Evolutionary conservation across 2,797 vertebrate species (phyloP).

Genomic region (Champsocephalus esox): DNA sequence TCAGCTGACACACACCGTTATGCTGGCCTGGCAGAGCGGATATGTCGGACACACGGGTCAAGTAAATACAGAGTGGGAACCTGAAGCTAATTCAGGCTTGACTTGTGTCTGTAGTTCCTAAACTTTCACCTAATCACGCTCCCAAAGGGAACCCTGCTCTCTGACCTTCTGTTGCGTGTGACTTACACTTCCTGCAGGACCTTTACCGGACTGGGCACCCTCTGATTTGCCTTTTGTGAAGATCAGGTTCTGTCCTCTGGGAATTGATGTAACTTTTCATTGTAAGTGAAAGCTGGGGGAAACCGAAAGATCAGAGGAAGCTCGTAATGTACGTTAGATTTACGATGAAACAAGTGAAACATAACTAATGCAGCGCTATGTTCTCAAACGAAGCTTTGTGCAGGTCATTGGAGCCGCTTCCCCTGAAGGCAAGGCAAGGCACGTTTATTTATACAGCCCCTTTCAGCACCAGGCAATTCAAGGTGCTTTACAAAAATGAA

Average conservation of each 20-base stretch:
- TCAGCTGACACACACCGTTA: constrained; percentile 57
- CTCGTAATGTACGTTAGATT: constrained; percentile 38
- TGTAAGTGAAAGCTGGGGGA: constrained; percentile 12
- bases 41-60: constrained; percentile 72
- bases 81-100: constrained; percentile 52
- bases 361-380: constrained; percentile 41
- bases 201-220: constrained; percentile 24
- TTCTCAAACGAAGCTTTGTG: constrained; percentile 29
- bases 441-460: too few species aligned
- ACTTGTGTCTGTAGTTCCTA: constrained; percentile 52
- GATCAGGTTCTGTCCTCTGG: constrained; percentile 33
- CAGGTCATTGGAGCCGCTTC: constrained; percentile 36
- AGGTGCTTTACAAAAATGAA: too few species aligned
- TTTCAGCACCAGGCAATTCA: too few species aligned
- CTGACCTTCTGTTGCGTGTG: constrained; percentile 55
- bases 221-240: constrained; percentile 30
- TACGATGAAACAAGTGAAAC: constrained; percentile 38
- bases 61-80: constrained; percentile 74
- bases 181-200: constrained; percentile 42
- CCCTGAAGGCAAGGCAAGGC: constrained; percentile 26
- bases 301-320: constrained; percentile 28
- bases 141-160: constrained; percentile 58
- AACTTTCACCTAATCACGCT: constrained; percentile 58
- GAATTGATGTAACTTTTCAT: constrained; percentile 19
- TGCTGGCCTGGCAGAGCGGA: constrained; percentile 51